Evolutionary conservation across 2,797 vertebrate species (phyloP).

Genomic region (Poecilia gillii): DNA sequence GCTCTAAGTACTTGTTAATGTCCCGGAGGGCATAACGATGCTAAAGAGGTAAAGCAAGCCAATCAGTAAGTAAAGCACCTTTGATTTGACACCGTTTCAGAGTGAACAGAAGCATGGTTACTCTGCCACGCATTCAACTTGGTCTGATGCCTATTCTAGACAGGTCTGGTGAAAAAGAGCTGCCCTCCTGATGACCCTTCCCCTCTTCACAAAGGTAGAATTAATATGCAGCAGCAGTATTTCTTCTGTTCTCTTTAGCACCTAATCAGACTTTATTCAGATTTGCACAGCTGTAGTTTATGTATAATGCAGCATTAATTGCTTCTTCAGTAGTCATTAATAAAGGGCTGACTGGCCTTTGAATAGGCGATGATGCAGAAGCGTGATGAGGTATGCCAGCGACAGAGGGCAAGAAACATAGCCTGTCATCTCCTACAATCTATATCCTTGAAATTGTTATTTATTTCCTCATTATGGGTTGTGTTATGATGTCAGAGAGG

Average conservation of each 20-base stretch:
- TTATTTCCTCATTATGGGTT: constrained; percentile 59
- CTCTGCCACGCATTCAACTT: constrained; percentile 24
- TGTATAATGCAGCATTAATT: constrained; percentile 87
- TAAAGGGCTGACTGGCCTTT: constrained; percentile 75
- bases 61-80: constrained; percentile 53
- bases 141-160: constrained; percentile 36
- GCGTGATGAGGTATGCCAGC: constrained; percentile 58
- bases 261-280: constrained; percentile 82
- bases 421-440: constrained; percentile 51
- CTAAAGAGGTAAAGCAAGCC: constrained; percentile 57
- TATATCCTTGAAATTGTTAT: constrained; percentile 65
- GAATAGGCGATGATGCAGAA: constrained; percentile 62
- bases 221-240: constrained; percentile 76
- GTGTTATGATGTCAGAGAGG: constrained; percentile 61
- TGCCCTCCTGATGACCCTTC: not conserved
- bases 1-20: constrained; percentile 66
- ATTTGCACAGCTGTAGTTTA: constrained; percentile 83
- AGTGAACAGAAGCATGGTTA: constrained; percentile 37
- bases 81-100: constrained; percentile 54
- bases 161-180: constrained; percentile 19
- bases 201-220: constrained; percentile 54
- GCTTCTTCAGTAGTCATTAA: constrained; percentile 83
- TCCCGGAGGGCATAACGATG: constrained; percentile 63
- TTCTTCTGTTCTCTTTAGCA: constrained; percentile 76
- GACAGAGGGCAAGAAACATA: constrained; percentile 50